Percentiles rank a stretch among this genome's conserved stretches.
These are phyloP conservation scores for Eulacestoma nigropectus DNA, from an alignment of 2,113 vertebrate species.

Conservation along the genomic window DNA sequence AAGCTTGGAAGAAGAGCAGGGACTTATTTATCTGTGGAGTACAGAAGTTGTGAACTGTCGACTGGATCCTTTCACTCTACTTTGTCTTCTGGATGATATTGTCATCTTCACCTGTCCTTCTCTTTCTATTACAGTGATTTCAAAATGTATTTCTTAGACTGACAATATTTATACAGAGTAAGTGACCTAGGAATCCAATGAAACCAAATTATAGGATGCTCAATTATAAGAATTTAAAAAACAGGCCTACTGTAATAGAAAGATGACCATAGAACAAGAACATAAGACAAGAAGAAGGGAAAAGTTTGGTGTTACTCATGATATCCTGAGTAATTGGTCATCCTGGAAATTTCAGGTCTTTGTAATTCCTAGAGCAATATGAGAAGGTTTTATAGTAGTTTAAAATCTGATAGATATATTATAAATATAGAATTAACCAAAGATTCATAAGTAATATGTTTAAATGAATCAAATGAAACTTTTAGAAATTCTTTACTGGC, in stretches of 20 bases:
- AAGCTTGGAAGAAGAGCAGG: neutral
- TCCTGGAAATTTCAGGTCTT: neutral
- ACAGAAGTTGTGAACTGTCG: neutral
- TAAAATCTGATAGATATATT: neutral
- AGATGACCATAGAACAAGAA: neutral
- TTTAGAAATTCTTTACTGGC: neutral
- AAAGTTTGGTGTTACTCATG: neutral
- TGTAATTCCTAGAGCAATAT: neutral
- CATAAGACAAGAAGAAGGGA: neutral
- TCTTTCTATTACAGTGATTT: neutral
- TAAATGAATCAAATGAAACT: neutral
- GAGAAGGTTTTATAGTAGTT: neutral
- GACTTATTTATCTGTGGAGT: neutral
- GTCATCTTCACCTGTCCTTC: neutral
- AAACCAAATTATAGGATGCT: neutral
- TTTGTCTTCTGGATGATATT: neutral
- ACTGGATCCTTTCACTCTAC: neutral
- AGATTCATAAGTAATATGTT: neutral
- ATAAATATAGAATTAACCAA: neutral
- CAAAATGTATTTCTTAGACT: neutral
- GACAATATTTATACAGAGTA: neutral
- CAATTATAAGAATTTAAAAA: neutral
- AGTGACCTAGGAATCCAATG: neutral
- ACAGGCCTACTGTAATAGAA: neutral
- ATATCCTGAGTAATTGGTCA: neutral